Evolutionary conservation across 2,888 invertebrate genomes (phyloP), one percentile per base, ranked within the genome.

Genomic region (Marasmarcha lunaedactyla): DNA sequence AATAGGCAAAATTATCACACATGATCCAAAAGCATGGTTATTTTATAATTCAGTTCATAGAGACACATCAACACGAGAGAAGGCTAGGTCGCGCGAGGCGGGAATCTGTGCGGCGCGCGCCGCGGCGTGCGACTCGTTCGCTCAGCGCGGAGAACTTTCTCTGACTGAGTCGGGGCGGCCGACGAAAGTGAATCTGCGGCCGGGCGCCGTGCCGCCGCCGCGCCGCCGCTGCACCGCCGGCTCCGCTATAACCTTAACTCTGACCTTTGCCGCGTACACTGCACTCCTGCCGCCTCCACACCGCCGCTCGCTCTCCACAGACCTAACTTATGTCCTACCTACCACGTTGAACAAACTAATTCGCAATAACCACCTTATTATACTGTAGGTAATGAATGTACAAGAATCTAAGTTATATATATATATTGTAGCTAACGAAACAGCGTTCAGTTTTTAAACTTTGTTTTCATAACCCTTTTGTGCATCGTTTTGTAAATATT

Each of bases 111-210:
- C 73, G 71, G 54, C 70, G 70, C 64, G 64, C 70, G 71, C 72
- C 76, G 68, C 63, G 60, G 64, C 63, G 60, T 70, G 76, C 78
- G 78, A 78, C 68, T 76, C 77, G 83, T 83, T 78, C 81, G 78
- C 73, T 74, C 83, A 68, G 66, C 71, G 71, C 84, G 81, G 66
- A 72, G 71, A 77, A 83, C 84, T 84, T 84, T 84, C 84, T 83
- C 84, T 78, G 70, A 84, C 84, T 84, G 84, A 77, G 78, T 71
- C 69, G 70, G 71, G 72, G 67, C 71, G 70, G 61, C 59, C 67
- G 74, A 69, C 67, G 70, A 60, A 71, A 73, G 78, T 81, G 83
- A 83, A 83, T 83, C 81, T 83, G 83, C 83, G 81, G 84, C 78
- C 79, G 79, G 78, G 7, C 20, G 4, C 20, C 20, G 20, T 7